Percentiles rank a stretch among this genome's conserved stretches.
Evolutionary conservation across 2,113 vertebrate genomes (phyloP).

Genomic region (Trogon surrucura): DNA sequence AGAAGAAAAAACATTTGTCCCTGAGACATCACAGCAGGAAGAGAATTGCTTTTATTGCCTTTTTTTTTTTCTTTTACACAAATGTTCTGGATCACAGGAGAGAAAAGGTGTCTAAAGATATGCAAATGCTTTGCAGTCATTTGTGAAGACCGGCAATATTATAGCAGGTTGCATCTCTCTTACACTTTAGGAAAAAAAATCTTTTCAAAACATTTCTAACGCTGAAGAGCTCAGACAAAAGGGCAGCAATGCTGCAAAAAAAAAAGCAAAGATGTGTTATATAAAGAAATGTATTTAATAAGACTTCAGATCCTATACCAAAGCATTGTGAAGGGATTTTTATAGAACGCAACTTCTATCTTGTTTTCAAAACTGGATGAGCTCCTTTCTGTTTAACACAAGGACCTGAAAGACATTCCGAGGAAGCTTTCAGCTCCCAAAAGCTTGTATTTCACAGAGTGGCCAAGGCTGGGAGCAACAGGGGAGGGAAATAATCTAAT

Average conservation of each 20-base stretch:
- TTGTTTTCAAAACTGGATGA: slow-evolving; percentile 43
- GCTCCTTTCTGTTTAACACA: neutral
- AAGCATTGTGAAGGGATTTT: neutral
- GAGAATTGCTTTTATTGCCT: neutral
- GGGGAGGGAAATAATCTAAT: neutral
- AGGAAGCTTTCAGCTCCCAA: neutral
- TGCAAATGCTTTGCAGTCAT: slow-evolving; percentile 1
- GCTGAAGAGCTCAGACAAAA: slow-evolving; percentile 22
- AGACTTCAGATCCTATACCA: neutral
- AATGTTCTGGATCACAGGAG: neutral
- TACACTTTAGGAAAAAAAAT: neutral
- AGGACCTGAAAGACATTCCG: neutral
- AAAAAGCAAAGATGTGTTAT: neutral
- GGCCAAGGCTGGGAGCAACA: neutral
- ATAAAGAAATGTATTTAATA: slow-evolving; percentile 17
- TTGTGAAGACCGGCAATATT: neutral
- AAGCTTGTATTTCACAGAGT: neutral
- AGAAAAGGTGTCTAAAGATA: neutral
- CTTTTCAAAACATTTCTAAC: slow-evolving; percentile 30
- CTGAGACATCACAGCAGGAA: slow-evolving; percentile 29
- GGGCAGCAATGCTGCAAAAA: neutral
- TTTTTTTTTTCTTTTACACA: neutral
- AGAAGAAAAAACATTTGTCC: slow-evolving; percentile 25
- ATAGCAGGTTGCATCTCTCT: neutral
- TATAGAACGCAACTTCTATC: slow-evolving; percentile 18